These are phyloP conservation scores for Smutsia temminckii DNA, from an alignment of 2,797 vertebrate species.

Conservation along the genomic window DNA sequence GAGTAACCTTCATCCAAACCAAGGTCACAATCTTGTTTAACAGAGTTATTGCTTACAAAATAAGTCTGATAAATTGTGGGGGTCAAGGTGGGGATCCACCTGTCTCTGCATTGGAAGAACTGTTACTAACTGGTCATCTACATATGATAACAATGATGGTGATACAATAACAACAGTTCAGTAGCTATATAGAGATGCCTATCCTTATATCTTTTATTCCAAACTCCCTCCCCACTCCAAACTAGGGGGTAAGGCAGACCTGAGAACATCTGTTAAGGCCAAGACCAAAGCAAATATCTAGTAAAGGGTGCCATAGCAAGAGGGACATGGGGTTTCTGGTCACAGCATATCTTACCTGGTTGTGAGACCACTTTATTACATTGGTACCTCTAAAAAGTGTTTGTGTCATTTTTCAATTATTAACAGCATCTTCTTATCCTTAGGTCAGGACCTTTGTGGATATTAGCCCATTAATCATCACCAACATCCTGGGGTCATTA, in stretches of 20 bases:
- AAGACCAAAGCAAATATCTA: not conserved
- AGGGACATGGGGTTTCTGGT: not conserved
- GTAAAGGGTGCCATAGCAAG: rapidly evolving
- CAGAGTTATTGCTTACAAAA: conserved; percentile 7
- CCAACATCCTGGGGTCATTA: not conserved
- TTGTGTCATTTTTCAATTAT: not conserved
- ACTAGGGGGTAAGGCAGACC: not conserved
- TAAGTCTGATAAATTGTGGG: not conserved
- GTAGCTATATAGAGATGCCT: not conserved
- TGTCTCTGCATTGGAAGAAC: not conserved
- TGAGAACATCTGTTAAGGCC: not conserved
- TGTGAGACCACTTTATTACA: not conserved
- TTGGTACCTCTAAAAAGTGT: not conserved
- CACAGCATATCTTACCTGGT: not conserved
- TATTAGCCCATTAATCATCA: not conserved
- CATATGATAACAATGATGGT: not conserved
- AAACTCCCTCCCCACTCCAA: not conserved
- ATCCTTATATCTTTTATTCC: not conserved
- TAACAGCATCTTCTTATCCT: not conserved
- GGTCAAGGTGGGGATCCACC: too few relatives aligned
- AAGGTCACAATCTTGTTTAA: conserved; percentile 24
- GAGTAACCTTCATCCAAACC: conserved; percentile 61
- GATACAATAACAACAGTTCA: too few relatives aligned
- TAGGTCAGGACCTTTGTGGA: not conserved
- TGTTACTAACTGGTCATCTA: too few relatives aligned